Percentiles rank a stretch among this genome's conserved stretches.
Evolutionary conservation across 1,140 invertebrate genomes (phyloP).

Genomic region (Dufourea novaeangliae): DNA sequence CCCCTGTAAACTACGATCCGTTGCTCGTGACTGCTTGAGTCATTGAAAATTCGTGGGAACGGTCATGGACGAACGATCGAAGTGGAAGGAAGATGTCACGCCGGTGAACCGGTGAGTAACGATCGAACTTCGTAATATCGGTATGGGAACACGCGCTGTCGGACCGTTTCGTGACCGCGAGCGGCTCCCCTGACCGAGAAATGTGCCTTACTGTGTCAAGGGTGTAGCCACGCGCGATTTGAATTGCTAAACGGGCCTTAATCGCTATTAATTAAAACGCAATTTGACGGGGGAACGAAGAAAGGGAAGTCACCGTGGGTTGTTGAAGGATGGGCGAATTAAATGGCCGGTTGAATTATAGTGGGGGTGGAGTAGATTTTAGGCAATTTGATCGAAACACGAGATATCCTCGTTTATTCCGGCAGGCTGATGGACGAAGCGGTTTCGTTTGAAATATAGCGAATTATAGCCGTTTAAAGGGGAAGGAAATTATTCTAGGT

Average conservation of each 20-base stretch:
- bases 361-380: too few species aligned
- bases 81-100: constrained; percentile 16
- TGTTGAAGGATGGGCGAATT: constrained; percentile 13
- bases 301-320: neutral
- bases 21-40: constrained; percentile 59
- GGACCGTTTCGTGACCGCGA: constrained; percentile 37
- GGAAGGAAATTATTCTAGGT: too few species aligned
- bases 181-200: constrained; percentile 45
- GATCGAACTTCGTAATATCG: neutral
- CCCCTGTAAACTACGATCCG: too few species aligned
- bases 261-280: constrained; percentile 69
- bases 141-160: constrained; percentile 3
- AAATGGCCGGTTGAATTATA: neutral
- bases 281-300: constrained; percentile 42
- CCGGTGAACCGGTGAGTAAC: constrained; percentile 59
- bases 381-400: too few species aligned
- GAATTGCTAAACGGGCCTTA: constrained; percentile 71
- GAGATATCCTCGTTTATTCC: too few species aligned
- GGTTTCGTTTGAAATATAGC: too few species aligned
- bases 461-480: too few species aligned
- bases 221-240: constrained; percentile 66
- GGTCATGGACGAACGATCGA: constrained; percentile 43
- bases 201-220: constrained; percentile 63
- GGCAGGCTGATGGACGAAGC: too few species aligned
- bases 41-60: constrained; percentile 28